These are phyloP conservation scores for Podiceps cristatus DNA, from an alignment of 2,113 vertebrate genomes.

Conservation along the genomic window DNA sequence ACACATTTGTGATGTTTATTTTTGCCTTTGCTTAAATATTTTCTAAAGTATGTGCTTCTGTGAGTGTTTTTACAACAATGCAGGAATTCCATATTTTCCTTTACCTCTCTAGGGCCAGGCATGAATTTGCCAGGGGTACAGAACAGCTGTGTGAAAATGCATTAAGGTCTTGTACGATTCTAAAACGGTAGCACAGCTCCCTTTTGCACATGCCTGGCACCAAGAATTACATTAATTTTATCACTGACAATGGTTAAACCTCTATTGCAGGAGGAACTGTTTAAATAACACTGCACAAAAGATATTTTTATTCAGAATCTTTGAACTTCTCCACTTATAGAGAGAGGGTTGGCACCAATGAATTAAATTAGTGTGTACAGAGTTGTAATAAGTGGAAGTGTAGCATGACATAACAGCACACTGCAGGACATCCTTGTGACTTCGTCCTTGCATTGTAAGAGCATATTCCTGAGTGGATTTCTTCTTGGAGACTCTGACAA, in stretches of 20 bases:
- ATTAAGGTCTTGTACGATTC: not conserved
- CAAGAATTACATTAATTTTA: not conserved
- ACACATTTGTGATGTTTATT: not conserved
- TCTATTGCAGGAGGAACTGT: not conserved
- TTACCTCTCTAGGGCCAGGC: not conserved
- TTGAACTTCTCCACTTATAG: not conserved
- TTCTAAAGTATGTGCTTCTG: not conserved
- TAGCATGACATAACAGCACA: not conserved
- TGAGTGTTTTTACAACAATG: not conserved
- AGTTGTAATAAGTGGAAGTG: not conserved
- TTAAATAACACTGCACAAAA: not conserved
- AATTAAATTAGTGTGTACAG: not conserved
- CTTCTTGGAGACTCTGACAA: slow-evolving; percentile 12
- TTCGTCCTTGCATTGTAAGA: not conserved
- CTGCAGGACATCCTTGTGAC: not conserved
- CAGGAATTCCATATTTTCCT: not conserved
- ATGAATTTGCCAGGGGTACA: not conserved
- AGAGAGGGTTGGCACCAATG: not conserved
- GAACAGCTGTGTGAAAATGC: not conserved
- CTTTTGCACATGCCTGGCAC: not conserved
- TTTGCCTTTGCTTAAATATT: not conserved
- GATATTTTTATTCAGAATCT: not conserved
- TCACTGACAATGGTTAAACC: not conserved
- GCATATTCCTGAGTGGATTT: not conserved
- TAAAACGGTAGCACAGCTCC: not conserved